Base-by-base conservation (phyloP, 2,113 vertebrate species). In the Pseudonaja textilis region DNA sequence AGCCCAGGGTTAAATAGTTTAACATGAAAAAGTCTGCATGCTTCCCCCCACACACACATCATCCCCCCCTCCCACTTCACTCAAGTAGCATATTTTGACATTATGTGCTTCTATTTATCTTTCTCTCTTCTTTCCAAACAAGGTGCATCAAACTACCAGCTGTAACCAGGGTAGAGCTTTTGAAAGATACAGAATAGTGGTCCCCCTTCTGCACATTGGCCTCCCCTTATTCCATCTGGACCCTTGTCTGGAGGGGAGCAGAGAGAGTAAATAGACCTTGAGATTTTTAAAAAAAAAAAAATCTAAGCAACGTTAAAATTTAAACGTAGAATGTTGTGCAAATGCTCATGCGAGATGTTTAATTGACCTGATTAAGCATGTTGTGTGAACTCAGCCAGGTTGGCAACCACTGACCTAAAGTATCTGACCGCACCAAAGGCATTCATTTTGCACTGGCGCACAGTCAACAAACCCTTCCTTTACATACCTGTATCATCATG, bases 21-120 rank as follows among this genome's bases (percentile, higher is more conserved):
- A 74, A 74, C 14, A 16, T 18, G n/a, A 74, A 34, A 20, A 34
- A 74, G 69, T 0, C 69, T 34, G 69, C 69, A 74, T 39, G 69
- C 2, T 34, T 18, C 12, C 6, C 2, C 4, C 29, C 64, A 11
- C 0, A 11, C 42, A 42, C 42, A 0, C 1, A 4, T 12, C 61
- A 12, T 29, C 69, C 69, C 18, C 69, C 5, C 16, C 18, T n/a
- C 5, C 16, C 1, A 2, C n/a, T 74, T 74, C 69, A 18, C 5
- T 74, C n/a, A 34, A 34, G 16, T 18, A 74, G n/a, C n/a, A 34
- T 74, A 16, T 74, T 34, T 74, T 74, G n/a, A 74, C 34, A 74
- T 74, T 18, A 39, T 39, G n/a, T 39, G n/a, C n/a, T 74, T 74
- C 69, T 74, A 8, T 22, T 6, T 39, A 74, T 39, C 16, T 74